Evolutionary conservation across 2,113 vertebrate genomes (phyloP).

Genomic region (Urocitellus parryii): DNA sequence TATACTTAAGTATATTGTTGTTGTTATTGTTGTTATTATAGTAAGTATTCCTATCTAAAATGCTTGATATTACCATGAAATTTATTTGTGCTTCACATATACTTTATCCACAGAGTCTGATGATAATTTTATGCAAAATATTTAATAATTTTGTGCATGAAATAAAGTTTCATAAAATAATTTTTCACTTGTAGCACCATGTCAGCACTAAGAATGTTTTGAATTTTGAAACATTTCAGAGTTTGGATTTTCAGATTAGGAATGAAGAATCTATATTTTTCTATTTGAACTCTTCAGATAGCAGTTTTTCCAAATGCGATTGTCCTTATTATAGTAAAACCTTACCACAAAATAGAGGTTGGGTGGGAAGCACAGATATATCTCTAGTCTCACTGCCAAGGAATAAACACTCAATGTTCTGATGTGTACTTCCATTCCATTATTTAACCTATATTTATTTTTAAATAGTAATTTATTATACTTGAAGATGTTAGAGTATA

Average conservation of each 20-base stretch:
- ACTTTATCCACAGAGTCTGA: not conserved
- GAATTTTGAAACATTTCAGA: not conserved
- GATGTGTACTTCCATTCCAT: not conserved
- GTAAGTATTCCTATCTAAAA: not conserved
- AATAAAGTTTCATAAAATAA: not conserved
- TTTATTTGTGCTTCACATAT: not conserved
- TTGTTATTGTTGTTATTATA: not conserved
- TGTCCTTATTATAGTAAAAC: not conserved
- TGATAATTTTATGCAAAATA: not conserved
- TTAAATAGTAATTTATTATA: slow-evolving; percentile 22
- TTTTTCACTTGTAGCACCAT: not conserved
- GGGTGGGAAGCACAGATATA: not conserved
- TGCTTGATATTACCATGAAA: not conserved
- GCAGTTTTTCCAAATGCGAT: not conserved
- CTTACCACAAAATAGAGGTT: not conserved
- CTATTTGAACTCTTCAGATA: slow-evolving; percentile 8
- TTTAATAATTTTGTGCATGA: not conserved
- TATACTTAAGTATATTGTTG: not conserved
- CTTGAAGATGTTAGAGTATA: not conserved
- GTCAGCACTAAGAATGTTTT: not conserved
- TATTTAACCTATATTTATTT: not conserved
- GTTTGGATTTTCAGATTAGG: not conserved
- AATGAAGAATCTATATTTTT: not conserved
- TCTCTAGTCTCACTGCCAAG: not conserved
- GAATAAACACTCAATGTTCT: not conserved